A percentile compares a stretch with the other conserved stretches of the same genome.
phyloP scores from a whole-genome alignment of 2,888 invertebrate species.

The Coleophora deauratella region DNA sequence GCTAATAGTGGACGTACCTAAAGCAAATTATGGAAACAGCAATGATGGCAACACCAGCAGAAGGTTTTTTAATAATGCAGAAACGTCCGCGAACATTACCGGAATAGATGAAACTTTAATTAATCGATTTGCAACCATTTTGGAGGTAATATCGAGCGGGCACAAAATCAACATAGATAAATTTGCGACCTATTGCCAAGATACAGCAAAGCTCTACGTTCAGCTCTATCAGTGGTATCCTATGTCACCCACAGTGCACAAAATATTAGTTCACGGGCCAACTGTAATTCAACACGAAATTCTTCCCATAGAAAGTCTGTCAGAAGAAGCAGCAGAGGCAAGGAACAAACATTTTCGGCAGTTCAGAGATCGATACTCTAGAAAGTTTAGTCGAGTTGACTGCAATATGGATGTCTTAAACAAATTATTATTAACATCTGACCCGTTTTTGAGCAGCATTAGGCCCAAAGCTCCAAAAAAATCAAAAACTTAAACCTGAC shows the following conservation, averaged over 20 bases:
- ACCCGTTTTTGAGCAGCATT: too few species aligned
- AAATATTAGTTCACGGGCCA: neutral
- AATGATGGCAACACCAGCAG: slow-evolving; percentile 17
- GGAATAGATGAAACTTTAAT: neutral
- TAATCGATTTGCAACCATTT: neutral
- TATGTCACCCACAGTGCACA: neutral
- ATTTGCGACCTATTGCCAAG: neutral
- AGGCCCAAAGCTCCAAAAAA: too few species aligned
- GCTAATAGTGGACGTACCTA: slow-evolving; percentile 24
- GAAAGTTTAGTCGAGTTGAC: too few species aligned
- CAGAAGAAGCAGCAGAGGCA: neutral
- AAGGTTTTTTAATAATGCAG: slow-evolving; percentile 18
- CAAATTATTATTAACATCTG: too few species aligned
- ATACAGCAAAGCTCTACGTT: neutral
- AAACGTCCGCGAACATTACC: neutral
- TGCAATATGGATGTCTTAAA: too few species aligned
- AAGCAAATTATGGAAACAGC: slow-evolving; percentile 1
- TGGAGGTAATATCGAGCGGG: neutral
- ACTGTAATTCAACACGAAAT: neutral
- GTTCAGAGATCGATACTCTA: too few species aligned
- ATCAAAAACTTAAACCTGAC: too few species aligned
- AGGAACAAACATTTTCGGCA: neutral
- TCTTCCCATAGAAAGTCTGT: neutral
- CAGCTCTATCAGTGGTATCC: neutral
- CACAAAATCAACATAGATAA: neutral